Percentiles rank a stretch among this genome's conserved stretches.
phyloP scores from a whole-genome alignment of 2,888 invertebrate species.

The Drosophila paramelanica region DNA sequence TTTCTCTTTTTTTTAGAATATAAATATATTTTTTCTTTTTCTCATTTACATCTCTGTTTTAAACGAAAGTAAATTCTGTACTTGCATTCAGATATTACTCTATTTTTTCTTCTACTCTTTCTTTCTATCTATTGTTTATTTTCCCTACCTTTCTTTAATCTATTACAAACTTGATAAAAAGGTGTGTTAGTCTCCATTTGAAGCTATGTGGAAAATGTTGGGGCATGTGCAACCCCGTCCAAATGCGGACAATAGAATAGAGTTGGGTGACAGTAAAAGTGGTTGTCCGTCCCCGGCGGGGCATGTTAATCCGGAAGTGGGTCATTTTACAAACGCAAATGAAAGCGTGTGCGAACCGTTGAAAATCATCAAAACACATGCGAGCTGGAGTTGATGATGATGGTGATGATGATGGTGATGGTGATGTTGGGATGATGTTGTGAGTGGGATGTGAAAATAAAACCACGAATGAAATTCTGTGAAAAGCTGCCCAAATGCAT shows the following conservation, averaged over 20 bases:
- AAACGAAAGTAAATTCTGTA: too few relatives aligned
- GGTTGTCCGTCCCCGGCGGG: slow-evolving; percentile 39
- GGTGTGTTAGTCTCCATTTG: not conserved
- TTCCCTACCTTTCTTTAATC: too few relatives aligned
- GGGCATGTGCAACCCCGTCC: slow-evolving; percentile 15
- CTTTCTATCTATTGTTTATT: not conserved
- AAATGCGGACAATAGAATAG: slow-evolving; percentile 14
- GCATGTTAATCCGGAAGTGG: slow-evolving; percentile 76
- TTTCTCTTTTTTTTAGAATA: not conserved
- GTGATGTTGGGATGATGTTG: slow-evolving; percentile 21
- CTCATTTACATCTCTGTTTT: too few relatives aligned
- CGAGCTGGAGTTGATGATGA: slow-evolving; percentile 14
- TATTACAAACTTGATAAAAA: slow-evolving; percentile 1
- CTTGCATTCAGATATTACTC: too few relatives aligned
- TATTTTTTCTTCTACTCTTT: not conserved
- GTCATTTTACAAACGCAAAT: slow-evolving; percentile 78
- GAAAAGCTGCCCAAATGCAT: slow-evolving; percentile 40
- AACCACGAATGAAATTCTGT: slow-evolving; percentile 42
- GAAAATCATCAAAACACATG: slow-evolving; percentile 65
- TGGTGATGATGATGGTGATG: slow-evolving; percentile 2
- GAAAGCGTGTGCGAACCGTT: slow-evolving; percentile 68
- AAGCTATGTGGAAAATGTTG: slow-evolving; percentile 14
- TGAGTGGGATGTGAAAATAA: slow-evolving; percentile 70
- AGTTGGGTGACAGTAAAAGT: slow-evolving; percentile 65
- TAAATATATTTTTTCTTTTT: too few relatives aligned